Conservation (phyloP, 2,797 vertebrate species). For the Cryptoprocta ferox region DNA sequence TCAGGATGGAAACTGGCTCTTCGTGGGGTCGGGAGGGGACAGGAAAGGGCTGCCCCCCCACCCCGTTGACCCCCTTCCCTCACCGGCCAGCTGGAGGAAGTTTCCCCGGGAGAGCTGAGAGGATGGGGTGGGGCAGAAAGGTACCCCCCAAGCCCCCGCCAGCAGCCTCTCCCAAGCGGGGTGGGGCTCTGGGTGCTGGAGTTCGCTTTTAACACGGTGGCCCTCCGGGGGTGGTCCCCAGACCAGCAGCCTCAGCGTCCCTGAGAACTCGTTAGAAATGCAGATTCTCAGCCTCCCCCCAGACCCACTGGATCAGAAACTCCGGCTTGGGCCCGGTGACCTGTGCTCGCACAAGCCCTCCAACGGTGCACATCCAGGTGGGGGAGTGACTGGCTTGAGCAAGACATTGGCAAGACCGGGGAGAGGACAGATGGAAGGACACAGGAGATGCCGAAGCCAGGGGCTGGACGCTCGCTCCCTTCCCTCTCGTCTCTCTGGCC, state of each 20-base stretch:
- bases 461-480: neutral
- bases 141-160: neutral
- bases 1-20: neutral
- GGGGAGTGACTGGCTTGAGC: neutral
- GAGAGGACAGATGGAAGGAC: neutral
- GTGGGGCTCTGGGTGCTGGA: neutral
- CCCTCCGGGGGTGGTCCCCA: neutral
- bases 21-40: accelerated
- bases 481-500: too few species aligned
- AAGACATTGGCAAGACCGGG: neutral
- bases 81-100: neutral
- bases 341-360: neutral
- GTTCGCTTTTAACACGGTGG: too few species aligned
- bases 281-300: neutral
- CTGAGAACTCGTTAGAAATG: neutral
- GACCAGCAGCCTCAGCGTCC: neutral
- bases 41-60: neutral
- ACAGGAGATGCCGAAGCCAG: neutral
- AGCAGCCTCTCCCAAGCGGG: neutral
- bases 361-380: accelerated
- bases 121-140: neutral
- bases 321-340: too few species aligned
- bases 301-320: neutral
- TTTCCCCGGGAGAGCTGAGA: neutral
- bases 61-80: neutral